Evolutionary conservation across 2,797 vertebrate species (phyloP).

Genomic region (Xyrichtys novacula): DNA sequence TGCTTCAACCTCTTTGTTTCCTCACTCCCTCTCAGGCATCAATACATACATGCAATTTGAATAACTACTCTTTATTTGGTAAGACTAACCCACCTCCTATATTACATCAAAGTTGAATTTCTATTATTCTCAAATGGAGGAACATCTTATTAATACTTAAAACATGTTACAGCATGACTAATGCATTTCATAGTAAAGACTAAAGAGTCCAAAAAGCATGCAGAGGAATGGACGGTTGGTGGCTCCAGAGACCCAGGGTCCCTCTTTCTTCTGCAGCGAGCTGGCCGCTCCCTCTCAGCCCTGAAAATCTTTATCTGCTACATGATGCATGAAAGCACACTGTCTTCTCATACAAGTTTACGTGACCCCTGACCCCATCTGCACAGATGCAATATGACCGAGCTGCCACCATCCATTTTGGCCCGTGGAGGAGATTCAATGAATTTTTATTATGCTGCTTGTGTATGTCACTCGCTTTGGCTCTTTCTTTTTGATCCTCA

Average conservation of each 20-base stretch:
- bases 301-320: conserved; percentile 93
- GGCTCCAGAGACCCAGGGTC: conserved; percentile 40
- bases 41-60: background rate
- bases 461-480: conserved; percentile 66
- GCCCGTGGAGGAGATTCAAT: conserved; percentile 95
- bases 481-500: conserved; percentile 67
- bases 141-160: too few relatives aligned
- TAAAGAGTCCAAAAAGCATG: conserved; percentile 14
- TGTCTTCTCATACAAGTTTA: conserved; percentile 93
- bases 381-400: conserved; percentile 96
- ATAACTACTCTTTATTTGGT: background rate
- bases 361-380: conserved; percentile 88
- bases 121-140: too few relatives aligned
- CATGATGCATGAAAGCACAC: conserved; percentile 98
- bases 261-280: conserved; percentile 32
- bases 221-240: conserved; percentile 22
- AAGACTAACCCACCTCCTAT: too few relatives aligned
- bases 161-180: too few relatives aligned
- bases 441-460: conserved; percentile 96
- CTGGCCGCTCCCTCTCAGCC: conserved; percentile 43
- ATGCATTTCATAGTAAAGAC: too few relatives aligned
- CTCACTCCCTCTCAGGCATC: background rate
- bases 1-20: conserved; percentile 3
- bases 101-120: too few relatives aligned
- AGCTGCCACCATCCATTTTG: conserved; percentile 93